Evolutionary conservation across 2,797 vertebrate species (phyloP).

Genomic region (Danio choprae): DNA sequence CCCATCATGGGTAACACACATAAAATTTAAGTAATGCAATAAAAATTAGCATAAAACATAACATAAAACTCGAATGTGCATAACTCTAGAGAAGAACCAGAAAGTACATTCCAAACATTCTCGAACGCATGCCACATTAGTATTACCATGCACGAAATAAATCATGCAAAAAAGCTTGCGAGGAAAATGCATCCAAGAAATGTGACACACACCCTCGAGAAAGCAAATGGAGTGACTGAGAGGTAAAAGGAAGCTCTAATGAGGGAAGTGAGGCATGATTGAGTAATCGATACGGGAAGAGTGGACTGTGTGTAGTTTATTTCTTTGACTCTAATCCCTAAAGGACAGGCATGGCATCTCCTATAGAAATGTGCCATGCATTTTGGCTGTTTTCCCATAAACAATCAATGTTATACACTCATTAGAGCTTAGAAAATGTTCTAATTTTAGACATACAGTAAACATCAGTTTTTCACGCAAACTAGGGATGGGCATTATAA

Average conservation of each 20-base stretch:
- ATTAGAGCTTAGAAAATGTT: not conserved
- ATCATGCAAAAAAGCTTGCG: not conserved
- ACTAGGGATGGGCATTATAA: too few species aligned
- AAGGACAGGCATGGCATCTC: not conserved
- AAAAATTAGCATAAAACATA: too few species aligned
- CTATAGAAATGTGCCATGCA: not conserved
- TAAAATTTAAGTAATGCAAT: too few species aligned
- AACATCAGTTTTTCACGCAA: too few species aligned
- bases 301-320: slow-evolving; percentile 11
- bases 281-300: slow-evolving; percentile 34
- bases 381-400: slow-evolving; percentile 4
- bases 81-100: not conserved
- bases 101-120: not conserved
- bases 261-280: slow-evolving; percentile 40
- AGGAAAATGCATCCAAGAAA: slow-evolving; percentile 42
- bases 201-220: slow-evolving; percentile 26
- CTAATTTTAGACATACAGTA: not conserved
- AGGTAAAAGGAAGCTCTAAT: slow-evolving; percentile 33
- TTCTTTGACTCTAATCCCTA: slow-evolving; percentile 7
- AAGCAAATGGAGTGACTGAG: slow-evolving; percentile 22
- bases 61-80: too few species aligned
- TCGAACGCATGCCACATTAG: not conserved
- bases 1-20: too few species aligned
- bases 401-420: not conserved
- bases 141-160: not conserved